A percentile compares a stretch with the other conserved stretches of the same genome.
Evolutionary conservation across 1,140 invertebrate genomes (phyloP).

Genomic region (Brachionus angularis): DNA sequence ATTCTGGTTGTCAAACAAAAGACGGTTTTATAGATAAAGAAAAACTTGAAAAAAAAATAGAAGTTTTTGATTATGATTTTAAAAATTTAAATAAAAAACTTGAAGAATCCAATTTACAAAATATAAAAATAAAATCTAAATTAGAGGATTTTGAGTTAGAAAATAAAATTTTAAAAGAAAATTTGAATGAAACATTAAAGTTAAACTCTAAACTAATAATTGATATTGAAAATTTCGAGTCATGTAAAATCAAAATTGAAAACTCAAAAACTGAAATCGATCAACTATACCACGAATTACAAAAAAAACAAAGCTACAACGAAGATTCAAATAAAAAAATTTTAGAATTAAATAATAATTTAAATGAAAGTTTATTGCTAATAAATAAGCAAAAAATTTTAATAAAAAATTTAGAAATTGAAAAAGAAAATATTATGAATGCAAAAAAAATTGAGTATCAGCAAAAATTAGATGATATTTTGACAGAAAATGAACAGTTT

Average conservation of each 20-base stretch:
- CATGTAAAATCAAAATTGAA: background rate
- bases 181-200: too few species aligned
- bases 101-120: too few species aligned
- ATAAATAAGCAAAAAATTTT: background rate
- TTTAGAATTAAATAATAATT: slow-evolving; percentile 2
- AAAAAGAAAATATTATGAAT: slow-evolving; percentile 18
- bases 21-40: too few species aligned
- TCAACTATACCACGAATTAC: background rate
- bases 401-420: slow-evolving; percentile 13
- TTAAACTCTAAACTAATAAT: background rate
- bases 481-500: slow-evolving; percentile 13
- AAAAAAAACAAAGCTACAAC: background rate
- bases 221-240: background rate
- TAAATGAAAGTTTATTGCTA: slow-evolving; percentile 8
- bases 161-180: too few species aligned
- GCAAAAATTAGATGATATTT: slow-evolving; percentile 8
- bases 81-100: too few species aligned
- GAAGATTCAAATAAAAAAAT: background rate
- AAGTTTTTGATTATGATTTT: too few species aligned
- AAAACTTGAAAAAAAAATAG: too few species aligned
- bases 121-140: too few species aligned
- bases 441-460: background rate
- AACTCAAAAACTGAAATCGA: background rate
- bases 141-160: too few species aligned
- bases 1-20: too few species aligned